Evolutionary conservation across 2,113 vertebrate species (phyloP), one percentile per base, ranked within the genome.

Genomic region (Orthonyx spaldingii): DNA sequence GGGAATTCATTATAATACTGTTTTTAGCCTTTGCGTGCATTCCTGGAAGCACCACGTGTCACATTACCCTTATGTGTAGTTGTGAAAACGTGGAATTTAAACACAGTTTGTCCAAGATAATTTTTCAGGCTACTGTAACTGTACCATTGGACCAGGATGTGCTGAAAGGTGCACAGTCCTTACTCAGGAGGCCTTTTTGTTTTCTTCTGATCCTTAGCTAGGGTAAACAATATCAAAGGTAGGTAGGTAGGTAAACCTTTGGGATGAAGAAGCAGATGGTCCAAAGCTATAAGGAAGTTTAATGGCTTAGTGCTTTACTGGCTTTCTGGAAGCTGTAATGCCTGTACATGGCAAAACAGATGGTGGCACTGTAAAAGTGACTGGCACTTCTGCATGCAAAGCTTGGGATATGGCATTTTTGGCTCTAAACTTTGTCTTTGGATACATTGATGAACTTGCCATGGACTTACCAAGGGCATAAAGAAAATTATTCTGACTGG

Each of bases 321-420:
- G 94, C 76, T 93, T 96, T 95, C 79, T 96, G 90, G 87, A 97
- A 96, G 56, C 85, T 92, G 68, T 87, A 85, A 59, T 95, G 81
- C 56, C 70, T 65, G 33, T 47, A 68, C 59, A 33, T 77, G 70
- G 83, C 53, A 91, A 97, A 96, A 87, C 97, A 97, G 96, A 97
- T 97, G 97, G 93, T 70, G 33, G 32, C 71, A 77, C 79, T 52
- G 39, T 71, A 92, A 96, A 94, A 97, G 90, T 96, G 88, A 84
- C 91, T 59, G 22, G 18, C 71, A 85, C 41, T 92, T 66, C 47
- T 74, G 90, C 88, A 63, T 91, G 71, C 74, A 87, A 75, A 96
- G 44, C 66, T 56, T 85, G 52, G 68, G 89, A 87, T 85, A 91
- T 35, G 84, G 64, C 71, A 89, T 91, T 95, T 95, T 97, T 94